Evolutionary conservation across 1,140 invertebrate genomes (phyloP).

Genomic region (Gryllus bimaculatus): DNA sequence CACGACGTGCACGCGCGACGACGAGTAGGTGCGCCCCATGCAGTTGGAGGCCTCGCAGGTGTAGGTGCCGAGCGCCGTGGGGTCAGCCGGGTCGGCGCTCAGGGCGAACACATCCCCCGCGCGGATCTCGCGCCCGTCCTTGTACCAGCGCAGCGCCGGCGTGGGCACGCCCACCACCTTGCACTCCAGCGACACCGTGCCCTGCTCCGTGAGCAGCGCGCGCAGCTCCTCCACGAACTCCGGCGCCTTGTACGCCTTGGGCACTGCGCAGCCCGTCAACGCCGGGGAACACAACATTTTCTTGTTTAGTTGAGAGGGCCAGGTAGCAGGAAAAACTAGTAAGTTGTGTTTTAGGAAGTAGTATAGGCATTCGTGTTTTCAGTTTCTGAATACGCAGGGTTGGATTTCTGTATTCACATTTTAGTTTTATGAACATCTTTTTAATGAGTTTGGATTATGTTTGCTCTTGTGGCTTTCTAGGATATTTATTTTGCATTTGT

Average conservation of each 20-base stretch:
- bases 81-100: conserved; percentile 67
- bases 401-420: too few species aligned
- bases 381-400: too few species aligned
- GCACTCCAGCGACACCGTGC: conserved; percentile 81
- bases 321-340: too few species aligned
- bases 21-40: conserved; percentile 82
- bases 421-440: too few species aligned
- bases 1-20: conserved; percentile 77
- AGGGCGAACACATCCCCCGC: conserved; percentile 79
- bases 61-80: conserved; percentile 80
- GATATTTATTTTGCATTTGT: too few species aligned
- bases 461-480: too few species aligned
- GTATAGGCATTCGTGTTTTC: too few species aligned
- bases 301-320: too few species aligned
- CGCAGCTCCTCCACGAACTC: conserved; percentile 74
- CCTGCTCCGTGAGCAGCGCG: conserved; percentile 70
- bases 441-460: too few species aligned
- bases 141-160: conserved; percentile 68
- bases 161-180: conserved; percentile 82
- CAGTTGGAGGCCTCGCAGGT: conserved; percentile 88
- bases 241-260: conserved; percentile 76
- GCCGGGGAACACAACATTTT: too few species aligned
- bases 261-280: conserved; percentile 58
- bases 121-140: conserved; percentile 76
- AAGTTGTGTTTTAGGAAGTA: too few species aligned